These are phyloP conservation scores for Scrobipalpa atriplicella DNA, from an alignment of 2,888 invertebrate species.

Conservation along the genomic window DNA sequence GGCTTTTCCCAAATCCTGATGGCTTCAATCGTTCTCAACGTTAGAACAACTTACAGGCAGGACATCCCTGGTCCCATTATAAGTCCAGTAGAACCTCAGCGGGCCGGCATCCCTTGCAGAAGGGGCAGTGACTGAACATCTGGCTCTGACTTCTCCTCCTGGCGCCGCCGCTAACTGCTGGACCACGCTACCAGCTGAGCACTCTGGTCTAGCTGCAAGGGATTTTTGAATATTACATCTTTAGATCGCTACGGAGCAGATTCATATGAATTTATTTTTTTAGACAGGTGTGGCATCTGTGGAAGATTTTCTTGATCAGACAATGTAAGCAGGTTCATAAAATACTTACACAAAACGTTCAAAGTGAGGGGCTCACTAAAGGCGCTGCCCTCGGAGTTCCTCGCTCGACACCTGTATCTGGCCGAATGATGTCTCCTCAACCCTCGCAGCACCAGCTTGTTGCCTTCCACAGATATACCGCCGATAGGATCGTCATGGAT, in stretches of 20 bases:
- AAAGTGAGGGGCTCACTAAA: constrained; percentile 88
- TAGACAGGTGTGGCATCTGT: too few relatives aligned
- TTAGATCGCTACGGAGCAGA: not conserved
- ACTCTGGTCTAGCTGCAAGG: constrained; percentile 88
- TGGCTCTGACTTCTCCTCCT: constrained; percentile 87
- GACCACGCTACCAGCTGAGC: constrained; percentile 87
- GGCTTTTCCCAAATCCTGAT: too few relatives aligned
- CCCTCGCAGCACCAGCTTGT: constrained; percentile 86
- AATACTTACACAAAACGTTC: constrained; percentile 91
- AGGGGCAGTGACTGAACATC: constrained; percentile 92
- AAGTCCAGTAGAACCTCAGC: constrained; percentile 92
- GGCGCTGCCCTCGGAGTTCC: constrained; percentile 91
- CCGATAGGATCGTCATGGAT: constrained; percentile 86
- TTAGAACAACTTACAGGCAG: constrained; percentile 81
- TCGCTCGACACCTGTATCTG: constrained; percentile 91
- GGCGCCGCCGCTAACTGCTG: constrained; percentile 88
- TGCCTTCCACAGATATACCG: constrained; percentile 85
- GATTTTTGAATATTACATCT: not conserved
- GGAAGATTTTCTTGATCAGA: too few relatives aligned
- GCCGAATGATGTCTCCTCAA: constrained; percentile 88
- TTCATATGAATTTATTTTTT: too few relatives aligned
- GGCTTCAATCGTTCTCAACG: too few relatives aligned
- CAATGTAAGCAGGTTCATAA: too few relatives aligned
- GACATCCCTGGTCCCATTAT: constrained; percentile 90
- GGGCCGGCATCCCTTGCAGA: constrained; percentile 85